Conservation (phyloP, 2,113 vertebrate species). For the Alces alces region DNA sequence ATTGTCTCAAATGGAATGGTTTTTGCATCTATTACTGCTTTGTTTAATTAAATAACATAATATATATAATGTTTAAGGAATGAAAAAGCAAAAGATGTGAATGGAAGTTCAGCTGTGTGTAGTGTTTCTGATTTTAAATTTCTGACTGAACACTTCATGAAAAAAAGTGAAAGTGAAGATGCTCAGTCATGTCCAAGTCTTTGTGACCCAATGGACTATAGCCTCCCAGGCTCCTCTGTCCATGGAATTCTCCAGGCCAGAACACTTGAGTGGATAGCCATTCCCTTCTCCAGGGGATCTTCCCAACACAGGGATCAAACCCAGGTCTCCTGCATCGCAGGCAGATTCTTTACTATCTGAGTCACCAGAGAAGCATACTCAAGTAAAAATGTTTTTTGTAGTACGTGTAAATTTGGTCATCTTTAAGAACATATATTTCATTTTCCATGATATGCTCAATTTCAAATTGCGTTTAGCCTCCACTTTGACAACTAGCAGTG, state of each 20-base stretch:
- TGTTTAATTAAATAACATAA: background rate
- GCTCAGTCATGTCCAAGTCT: background rate
- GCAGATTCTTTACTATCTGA: background rate
- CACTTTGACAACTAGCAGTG: background rate
- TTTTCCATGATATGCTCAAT: background rate
- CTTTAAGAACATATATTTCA: background rate
- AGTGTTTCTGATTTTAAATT: background rate
- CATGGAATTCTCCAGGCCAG: background rate
- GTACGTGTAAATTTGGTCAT: background rate
- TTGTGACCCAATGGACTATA: background rate
- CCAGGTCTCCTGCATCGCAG: background rate
- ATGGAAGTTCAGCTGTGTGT: background rate
- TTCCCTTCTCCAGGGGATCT: background rate
- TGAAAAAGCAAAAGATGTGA: background rate
- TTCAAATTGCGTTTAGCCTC: background rate
- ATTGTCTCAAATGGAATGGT: background rate
- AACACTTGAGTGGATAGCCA: background rate
- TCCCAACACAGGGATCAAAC: background rate
- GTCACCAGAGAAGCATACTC: background rate
- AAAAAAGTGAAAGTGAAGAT: background rate
- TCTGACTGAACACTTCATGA: background rate
- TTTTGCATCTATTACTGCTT: background rate
- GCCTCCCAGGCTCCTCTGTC: background rate
- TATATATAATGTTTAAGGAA: background rate
- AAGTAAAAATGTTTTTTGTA: background rate